Base-by-base conservation (phyloP, 1,140 invertebrate species). In the Cephus cinctus region DNA sequence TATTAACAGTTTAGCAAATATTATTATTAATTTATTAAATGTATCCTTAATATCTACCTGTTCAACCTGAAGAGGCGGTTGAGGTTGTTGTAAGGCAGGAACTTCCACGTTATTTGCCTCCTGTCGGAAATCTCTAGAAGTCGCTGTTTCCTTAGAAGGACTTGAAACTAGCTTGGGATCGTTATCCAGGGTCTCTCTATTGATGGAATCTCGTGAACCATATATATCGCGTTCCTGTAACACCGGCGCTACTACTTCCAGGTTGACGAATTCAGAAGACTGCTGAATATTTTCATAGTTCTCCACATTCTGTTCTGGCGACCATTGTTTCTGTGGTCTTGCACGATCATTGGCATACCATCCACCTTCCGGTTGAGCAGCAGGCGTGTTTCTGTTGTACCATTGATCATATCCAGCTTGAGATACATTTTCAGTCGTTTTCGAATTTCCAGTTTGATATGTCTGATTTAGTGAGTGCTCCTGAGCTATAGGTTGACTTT, bases 211-310 rank as follows among this genome's bases (percentile, higher is more conserved):
- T 6, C 61, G 61, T 0, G 72, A 74, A 0, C 70, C 70, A 22
- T 72, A 74, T 6, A 72, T 52, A 34, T 72, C 64, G 6, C 64
- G 58, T 34, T 68, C 53, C 22, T 73, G 65, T 3, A 61, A 15
- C 2, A 68, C 62, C 1, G 64, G 62, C 0, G 64, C 41, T 0
- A 75, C 69, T 5, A 75, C 70, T 35, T 76, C 73, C 2, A 67
- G 45, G 54, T 76, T 76, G 3, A 72, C 57, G 30, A 76, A 74
- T 16, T 76, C 71, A 1, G 47, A 32, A 4, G 65, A 42, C 34
- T 71, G 67, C 18, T 71, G 70, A 21, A 75, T 73, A 20, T 71
- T 74, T 31, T 76, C 75, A 21, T 70, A 70, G 25, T 73, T 77
- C 21, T 77, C 72, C 0, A 75, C 67, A 14, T 62, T 69, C 19